Base-by-base conservation (phyloP, 2,113 vertebrate species). In the Oxygymnocypris stewartii region DNA sequence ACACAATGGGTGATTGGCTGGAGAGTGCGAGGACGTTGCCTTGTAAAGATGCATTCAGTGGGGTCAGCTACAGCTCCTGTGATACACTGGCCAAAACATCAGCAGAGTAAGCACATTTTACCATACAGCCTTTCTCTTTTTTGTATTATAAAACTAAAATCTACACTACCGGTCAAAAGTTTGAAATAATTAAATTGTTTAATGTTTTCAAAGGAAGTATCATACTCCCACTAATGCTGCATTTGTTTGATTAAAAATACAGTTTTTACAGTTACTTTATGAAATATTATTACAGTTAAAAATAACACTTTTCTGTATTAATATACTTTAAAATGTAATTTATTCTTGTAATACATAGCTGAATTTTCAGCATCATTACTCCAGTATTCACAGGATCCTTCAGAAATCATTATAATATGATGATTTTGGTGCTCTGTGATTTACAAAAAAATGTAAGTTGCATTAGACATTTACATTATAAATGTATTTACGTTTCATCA, bases 1-100 rank as follows among this genome's bases (percentile, higher is more conserved):
- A 94, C 87, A 94, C 91, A 0, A 92, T 96, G 83, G 94, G 94
- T 1, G 97, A 99, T 92, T 99, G 98, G 97, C 95, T 99, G 87
- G 98, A 99, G 28, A 96, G 96, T 1, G 95, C 98, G 89, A 95
- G 97, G 88, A 96, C 96, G 35, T 94, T 97, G 86, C 97, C 97
- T 84, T 98, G 97, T 93, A 99, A 98, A 89, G 97, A 98, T 86
- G 96, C 97, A 91, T 98, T 99, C 92, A 97, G 96, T 0, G 97
- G 97, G 0, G 96, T 99, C 89, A 96, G 98, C 91, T 99, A 99
- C 93, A 99, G 96, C 88, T 98, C 98, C 85, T 98, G 97, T 82
- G 97, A 99, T 88, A 98, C 97, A 37, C 95, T 99, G 92, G 96
- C 98, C 94, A 99, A 99, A 94, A 96, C 97, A 87, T 96, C 97